phyloP scores from a whole-genome alignment of 2,113 vertebrate genomes.

The Lophius piscatorius region DNA sequence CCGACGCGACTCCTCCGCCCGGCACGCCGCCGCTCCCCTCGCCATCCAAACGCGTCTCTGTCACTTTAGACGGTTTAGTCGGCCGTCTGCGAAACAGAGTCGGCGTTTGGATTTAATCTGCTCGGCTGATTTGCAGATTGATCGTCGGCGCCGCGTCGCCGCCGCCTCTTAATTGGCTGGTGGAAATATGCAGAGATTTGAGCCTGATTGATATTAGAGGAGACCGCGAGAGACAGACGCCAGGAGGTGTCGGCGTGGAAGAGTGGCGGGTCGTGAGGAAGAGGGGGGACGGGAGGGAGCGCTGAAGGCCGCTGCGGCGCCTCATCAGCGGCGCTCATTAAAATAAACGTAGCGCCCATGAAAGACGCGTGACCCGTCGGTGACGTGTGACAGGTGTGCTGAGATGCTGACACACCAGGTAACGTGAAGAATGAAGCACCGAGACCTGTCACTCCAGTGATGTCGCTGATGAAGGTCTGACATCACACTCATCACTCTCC shows the following conservation, averaged over 20 bases:
- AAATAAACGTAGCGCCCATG: slow-evolving; percentile 66
- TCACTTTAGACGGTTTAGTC: slow-evolving; percentile 71
- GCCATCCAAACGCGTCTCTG: slow-evolving; percentile 68
- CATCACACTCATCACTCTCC: too few relatives aligned
- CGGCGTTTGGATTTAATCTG: slow-evolving; percentile 69
- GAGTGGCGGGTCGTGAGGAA: slow-evolving; percentile 70
- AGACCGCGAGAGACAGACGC: slow-evolving; percentile 68
- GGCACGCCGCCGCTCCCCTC: slow-evolving; percentile 56
- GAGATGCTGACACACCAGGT: slow-evolving; percentile 67
- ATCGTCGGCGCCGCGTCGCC: slow-evolving; percentile 67
- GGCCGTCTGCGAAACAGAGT: slow-evolving; percentile 73
- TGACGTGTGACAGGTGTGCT: slow-evolving; percentile 60
- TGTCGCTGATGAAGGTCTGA: too few relatives aligned
- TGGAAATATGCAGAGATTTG: slow-evolving; percentile 66
- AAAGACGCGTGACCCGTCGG: slow-evolving; percentile 72
- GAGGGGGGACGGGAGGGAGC: slow-evolving; percentile 43
- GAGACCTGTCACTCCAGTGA: too few relatives aligned
- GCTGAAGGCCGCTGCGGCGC: slow-evolving; percentile 62
- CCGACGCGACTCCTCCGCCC: slow-evolving; percentile 69
- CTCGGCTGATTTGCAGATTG: slow-evolving; percentile 77
- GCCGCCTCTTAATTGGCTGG: slow-evolving; percentile 73
- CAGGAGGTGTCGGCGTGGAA: slow-evolving; percentile 65
- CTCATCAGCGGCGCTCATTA: slow-evolving; percentile 73
- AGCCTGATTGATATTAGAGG: slow-evolving; percentile 75
- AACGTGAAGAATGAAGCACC: slow-evolving; percentile 67